A percentile compares a stretch with the other conserved stretches of the same genome.
Evolutionary conservation across 2,797 vertebrate species (phyloP).

Genomic region (Atherinosoma microstoma): DNA sequence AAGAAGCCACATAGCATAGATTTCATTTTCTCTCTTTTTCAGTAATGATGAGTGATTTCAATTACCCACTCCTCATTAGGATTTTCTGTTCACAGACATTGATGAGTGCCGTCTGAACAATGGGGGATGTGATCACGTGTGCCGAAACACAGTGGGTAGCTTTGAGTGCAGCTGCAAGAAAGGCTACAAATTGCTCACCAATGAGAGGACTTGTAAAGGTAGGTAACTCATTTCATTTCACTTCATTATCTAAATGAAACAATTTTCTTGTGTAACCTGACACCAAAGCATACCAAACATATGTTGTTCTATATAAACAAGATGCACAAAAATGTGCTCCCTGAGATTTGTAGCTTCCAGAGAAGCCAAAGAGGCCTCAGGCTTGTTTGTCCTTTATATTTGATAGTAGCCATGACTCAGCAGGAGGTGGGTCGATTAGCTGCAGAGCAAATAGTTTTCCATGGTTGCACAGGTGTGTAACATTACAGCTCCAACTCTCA

Average conservation of each 20-base stretch:
- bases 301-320: slow-evolving; percentile 13
- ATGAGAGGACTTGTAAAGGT: slow-evolving; percentile 98
- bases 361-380: slow-evolving; percentile 38
- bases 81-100: slow-evolving; percentile 86
- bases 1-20: background rate
- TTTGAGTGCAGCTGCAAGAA: slow-evolving; percentile 99
- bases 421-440: slow-evolving; percentile 59
- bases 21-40: slow-evolving; percentile 9
- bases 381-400: slow-evolving; percentile 61
- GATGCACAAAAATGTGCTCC: background rate
- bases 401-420: slow-evolving; percentile 69
- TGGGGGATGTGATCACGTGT: slow-evolving; percentile 96
- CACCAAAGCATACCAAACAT: background rate
- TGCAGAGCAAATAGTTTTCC: slow-evolving; percentile 71
- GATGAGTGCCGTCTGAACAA: slow-evolving; percentile 96
- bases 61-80: slow-evolving; percentile 8
- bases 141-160: slow-evolving; percentile 97
- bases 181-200: slow-evolving; percentile 97
- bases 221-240: slow-evolving; percentile 7
- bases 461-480: slow-evolving; percentile 72
- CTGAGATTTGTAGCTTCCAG: slow-evolving; percentile 10
- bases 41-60: slow-evolving; percentile 14
- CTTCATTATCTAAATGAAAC: slow-evolving; percentile 1
- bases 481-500: slow-evolving; percentile 64
- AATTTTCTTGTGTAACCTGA: background rate